A percentile compares a stretch with the other conserved stretches of the same genome.
phyloP scores from a whole-genome alignment of 64 coral and sea anemone genomes.

The Porites australiensis region DNA sequence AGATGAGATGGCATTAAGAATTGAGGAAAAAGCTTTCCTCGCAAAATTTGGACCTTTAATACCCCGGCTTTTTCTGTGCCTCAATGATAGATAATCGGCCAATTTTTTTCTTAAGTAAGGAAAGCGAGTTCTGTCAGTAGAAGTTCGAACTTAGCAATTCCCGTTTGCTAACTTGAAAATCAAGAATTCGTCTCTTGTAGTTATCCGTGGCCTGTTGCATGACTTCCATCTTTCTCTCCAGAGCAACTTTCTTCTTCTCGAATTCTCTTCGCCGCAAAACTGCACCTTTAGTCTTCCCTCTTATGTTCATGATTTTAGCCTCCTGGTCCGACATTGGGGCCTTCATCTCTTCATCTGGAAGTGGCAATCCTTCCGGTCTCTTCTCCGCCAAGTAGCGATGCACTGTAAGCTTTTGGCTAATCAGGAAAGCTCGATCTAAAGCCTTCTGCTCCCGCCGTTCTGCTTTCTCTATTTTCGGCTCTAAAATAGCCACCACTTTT shows the following conservation, averaged over 20 bases:
- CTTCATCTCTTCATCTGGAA: constrained; percentile 14
- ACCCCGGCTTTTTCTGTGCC: too few species aligned
- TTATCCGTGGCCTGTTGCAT: constrained; percentile 23
- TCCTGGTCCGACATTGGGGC: constrained; percentile 17
- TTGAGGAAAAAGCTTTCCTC: too few species aligned
- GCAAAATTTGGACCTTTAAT: too few species aligned
- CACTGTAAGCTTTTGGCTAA: constrained; percentile 18
- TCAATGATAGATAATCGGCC: too few species aligned
- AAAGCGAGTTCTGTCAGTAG: neutral
- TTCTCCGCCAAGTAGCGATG: constrained; percentile 28
- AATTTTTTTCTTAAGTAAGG: too few species aligned
- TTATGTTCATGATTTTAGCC: neutral
- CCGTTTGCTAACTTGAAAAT: constrained; percentile 45
- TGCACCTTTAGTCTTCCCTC: constrained; percentile 21
- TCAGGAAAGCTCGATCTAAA: constrained; percentile 7
- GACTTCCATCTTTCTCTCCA: constrained; percentile 27
- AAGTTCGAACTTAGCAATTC: constrained; percentile 42
- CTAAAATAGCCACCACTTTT: neutral
- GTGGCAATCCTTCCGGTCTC: constrained; percentile 8
- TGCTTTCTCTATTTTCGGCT: constrained; percentile 34
- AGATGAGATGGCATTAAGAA: too few species aligned
- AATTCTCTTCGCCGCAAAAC: constrained; percentile 19
- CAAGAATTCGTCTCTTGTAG: constrained; percentile 13
- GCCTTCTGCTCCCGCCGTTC: constrained; percentile 8
- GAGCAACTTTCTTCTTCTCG: neutral